Conservation (phyloP, 2,113 vertebrate species). For the Ascaphus truei region DNA sequence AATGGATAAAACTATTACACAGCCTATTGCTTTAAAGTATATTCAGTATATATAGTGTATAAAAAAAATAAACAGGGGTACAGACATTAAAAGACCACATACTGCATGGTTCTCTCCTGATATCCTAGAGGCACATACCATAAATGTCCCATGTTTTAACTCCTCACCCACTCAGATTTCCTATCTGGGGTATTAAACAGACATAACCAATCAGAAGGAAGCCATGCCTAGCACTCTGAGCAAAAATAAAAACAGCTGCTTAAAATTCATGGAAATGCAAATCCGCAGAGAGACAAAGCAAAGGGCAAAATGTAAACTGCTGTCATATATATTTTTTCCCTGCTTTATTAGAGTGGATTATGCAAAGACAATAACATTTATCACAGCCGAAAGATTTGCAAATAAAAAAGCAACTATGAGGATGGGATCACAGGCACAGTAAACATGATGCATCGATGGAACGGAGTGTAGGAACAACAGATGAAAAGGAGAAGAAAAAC, state of each 20-base stretch:
- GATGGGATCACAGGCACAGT: constrained; percentile 16
- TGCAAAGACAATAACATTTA: constrained; percentile 35
- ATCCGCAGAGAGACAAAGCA: constrained; percentile 31
- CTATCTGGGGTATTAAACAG: neutral
- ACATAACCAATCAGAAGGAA: constrained; percentile 4
- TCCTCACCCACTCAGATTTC: neutral
- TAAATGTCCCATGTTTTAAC: neutral
- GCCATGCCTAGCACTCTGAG: constrained; percentile 1
- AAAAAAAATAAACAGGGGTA: no score
- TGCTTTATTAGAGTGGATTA: constrained; percentile 34
- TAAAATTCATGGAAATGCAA: constrained; percentile 37
- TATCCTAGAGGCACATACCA: no score
- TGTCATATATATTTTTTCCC: constrained; percentile 33
- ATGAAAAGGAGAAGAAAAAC: no score
- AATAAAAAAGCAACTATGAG: constrained; percentile 26
- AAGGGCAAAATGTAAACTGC: constrained; percentile 29
- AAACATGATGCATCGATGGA: constrained; percentile 31
- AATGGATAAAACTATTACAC: no score
- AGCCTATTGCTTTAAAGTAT: no score
- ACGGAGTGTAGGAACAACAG: neutral
- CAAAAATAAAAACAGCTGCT: constrained; percentile 21
- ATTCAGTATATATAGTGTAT: no score
- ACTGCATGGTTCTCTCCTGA: no score
- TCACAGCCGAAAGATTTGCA: constrained; percentile 31
- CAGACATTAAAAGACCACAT: no score